These are phyloP conservation scores for Magallana angulata DNA, from an alignment of 1,140 invertebrate genomes.

Conservation along the genomic window DNA sequence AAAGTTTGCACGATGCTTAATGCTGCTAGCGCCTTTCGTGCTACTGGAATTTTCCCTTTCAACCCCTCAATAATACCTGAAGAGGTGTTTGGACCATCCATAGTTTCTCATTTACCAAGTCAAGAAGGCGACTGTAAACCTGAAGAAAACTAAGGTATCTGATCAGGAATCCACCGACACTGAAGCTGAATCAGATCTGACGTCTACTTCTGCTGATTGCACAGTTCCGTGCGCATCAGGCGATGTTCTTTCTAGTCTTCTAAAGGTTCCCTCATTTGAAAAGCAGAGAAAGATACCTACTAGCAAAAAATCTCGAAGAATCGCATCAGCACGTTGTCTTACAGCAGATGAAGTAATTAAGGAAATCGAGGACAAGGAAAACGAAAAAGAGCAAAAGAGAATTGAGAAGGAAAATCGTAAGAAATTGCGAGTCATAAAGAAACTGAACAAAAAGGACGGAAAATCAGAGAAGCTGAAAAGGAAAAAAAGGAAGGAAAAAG, in stretches of 20 bases:
- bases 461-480: neutral
- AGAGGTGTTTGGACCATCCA: slow-evolving; percentile 61
- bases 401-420: neutral
- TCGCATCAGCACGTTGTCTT: neutral
- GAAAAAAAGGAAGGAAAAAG: too few relatives aligned
- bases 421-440: neutral
- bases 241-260: too few relatives aligned
- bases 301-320: neutral
- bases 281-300: neutral
- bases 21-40: neutral
- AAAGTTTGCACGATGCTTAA: neutral
- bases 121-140: neutral
- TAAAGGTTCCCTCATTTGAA: neutral
- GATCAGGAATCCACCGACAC: too few relatives aligned
- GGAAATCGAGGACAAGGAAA: neutral
- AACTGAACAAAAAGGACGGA: neutral
- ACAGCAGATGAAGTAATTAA: neutral
- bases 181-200: too few relatives aligned
- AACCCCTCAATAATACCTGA: slow-evolving; percentile 39
- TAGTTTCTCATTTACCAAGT: neutral
- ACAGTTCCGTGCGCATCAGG: too few relatives aligned
- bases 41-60: slow-evolving; percentile 30
- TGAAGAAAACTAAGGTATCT: neutral
- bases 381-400: neutral
- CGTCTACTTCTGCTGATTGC: too few relatives aligned